Base-by-base conservation (phyloP, 2,113 vertebrate genomes). In the Lycocorax pyrrhopterus region DNA sequence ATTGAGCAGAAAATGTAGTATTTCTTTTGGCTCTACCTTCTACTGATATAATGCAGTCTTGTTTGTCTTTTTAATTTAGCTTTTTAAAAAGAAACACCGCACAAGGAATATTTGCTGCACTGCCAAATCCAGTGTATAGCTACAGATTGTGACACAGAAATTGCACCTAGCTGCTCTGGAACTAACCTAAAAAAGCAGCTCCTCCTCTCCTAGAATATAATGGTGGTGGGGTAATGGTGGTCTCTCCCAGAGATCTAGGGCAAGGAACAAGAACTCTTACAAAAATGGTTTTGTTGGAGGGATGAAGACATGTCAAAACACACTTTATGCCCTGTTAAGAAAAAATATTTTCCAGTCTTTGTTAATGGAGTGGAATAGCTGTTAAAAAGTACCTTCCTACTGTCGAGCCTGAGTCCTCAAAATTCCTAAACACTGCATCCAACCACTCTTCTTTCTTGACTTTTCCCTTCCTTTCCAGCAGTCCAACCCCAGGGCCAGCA, bases 1-100 rank as follows among this genome's bases (percentile, higher is more conserved):
- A 94, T 41, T 93, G 90, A 96, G 92, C 51, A 71, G 85, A 90
- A 95, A 84, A 90, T 59, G 35, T 19, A 73, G 35, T 53, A 93
- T 80, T 91, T 76, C 59, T 90, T 90, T 86, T 76, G 56, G 43
- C 55, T 91, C 33, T 87, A 29, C 46, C 16, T 76, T 88, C 72
- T 83, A 63, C 41, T 53, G 66, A 47, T 83, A 63, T 23, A 88
- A 87, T 25, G 30, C 25, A 63, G 46, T 43, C 35, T 71, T 80
- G 37, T 62, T 92, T 79, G 16, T 32, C n/a, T 82, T 87, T 91
- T 82, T 53, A 89, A 72, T 94, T 78, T 41, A 56, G 56, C 32
- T 60, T 93, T 89, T 82, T 29, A 39, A 91, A 78, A 91, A 85
- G 32, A 92, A 87, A 89, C 15, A 76, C 6, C 21, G 85, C 35